Evolutionary conservation across 2,797 vertebrate species (phyloP), one percentile per base, ranked within the genome.

Genomic region (Poeciliopsis paucimaculata): DNA sequence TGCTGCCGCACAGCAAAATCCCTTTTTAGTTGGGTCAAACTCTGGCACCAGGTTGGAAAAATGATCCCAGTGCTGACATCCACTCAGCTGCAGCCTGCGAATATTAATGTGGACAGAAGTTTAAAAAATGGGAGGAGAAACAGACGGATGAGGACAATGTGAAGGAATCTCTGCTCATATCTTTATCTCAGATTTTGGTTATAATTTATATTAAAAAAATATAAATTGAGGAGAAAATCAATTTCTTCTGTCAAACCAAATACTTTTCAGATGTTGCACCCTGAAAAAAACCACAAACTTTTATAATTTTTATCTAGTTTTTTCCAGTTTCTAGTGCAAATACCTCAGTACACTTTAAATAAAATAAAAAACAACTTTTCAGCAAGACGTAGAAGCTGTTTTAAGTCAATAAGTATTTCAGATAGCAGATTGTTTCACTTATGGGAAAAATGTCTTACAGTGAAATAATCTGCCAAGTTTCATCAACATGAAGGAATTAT

Each of bases 41-140:
- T 31, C 49, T 85, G 73, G 82, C 51, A 57, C 76, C 41, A 78
- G 68, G 20, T 60, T 73, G 16, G 26, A 9, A n/a, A 51, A 73
- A 53, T 10, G 51, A n/a, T 55, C 23, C 43, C 72, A 71, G 64
- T 76, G 49, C 68, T 76, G 0, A 43, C 46, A 15, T 55, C 60
- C 16, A 8, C n/a, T 46, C 20, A 57, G 8, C 53, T 13, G 34
- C 41, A 47, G 23, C 36, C 3, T 66, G 1, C 0, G 20, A 68
- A 41, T 9, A 68, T 41, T 68, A 5, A 41, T 12, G 20, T 11
- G 1, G 23, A 41, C 12, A 12, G 20, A 66, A 20, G 23, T 39
- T 0, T 41, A 5, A 26, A 36, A 41, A 0, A 41, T 34, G 9
- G 20, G 39, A 34, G 18, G 47, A 47, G 46, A 16, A 47, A 47